phyloP scores from a whole-genome alignment of 35 echinoderm and acorn worm species.

The Ptychodera flava region DNA sequence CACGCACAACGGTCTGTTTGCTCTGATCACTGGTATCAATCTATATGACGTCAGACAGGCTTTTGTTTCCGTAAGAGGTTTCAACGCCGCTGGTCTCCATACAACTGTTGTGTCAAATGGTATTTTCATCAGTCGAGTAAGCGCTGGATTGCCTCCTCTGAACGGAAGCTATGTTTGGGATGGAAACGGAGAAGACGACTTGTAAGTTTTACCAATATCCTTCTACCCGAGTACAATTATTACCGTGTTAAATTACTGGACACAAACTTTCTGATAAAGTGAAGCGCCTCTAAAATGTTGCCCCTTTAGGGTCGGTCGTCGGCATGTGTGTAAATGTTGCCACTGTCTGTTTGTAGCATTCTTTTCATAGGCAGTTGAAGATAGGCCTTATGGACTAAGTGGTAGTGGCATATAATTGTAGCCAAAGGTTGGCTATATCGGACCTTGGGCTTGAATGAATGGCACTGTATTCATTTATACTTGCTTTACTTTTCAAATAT shows the following conservation, averaged over 20 bases:
- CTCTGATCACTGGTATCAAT: constrained; percentile 6
- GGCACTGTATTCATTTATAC: too few species aligned
- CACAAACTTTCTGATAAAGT: not conserved
- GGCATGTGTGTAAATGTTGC: too few species aligned
- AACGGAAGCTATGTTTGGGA: constrained; percentile 6
- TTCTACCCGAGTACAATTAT: not conserved
- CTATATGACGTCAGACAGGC: constrained; percentile 15
- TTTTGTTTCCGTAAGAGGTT: constrained; percentile 21
- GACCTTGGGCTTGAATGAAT: too few species aligned
- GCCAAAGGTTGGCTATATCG: too few species aligned
- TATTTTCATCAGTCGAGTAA: too few species aligned
- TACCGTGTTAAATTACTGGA: not conserved
- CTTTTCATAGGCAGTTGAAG: not conserved
- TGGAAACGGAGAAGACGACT: constrained; percentile 7
- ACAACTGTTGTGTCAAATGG: constrained; percentile 28
- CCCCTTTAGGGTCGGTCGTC: too few species aligned
- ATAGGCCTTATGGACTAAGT: too few species aligned
- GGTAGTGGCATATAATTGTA: too few species aligned
- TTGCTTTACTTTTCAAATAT: not conserved
- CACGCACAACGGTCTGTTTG: not conserved
- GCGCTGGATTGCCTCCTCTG: constrained; percentile 13
- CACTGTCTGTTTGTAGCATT: not conserved
- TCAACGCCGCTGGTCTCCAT: constrained; percentile 23
- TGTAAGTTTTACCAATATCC: not conserved
- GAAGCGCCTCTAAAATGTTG: too few species aligned